A percentile compares a stretch with the other conserved stretches of the same genome.
These are phyloP conservation scores for Congeria kusceri DNA, from an alignment of 2,888 invertebrate species.

Conservation along the genomic window DNA sequence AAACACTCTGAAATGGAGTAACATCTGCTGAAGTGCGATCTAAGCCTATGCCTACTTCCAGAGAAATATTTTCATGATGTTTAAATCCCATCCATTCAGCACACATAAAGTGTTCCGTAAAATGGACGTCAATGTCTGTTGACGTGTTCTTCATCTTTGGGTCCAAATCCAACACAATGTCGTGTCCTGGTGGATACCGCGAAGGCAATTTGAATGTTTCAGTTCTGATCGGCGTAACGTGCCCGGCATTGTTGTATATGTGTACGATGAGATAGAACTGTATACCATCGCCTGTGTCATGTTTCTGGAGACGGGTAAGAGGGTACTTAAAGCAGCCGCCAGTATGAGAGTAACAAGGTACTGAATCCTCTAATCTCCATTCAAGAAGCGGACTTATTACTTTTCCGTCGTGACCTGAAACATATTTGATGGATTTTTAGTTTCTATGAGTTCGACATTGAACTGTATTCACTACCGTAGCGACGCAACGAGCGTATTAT, in stretches of 20 bases:
- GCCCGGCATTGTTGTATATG: slow-evolving; percentile 56
- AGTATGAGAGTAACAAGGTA: slow-evolving; percentile 1
- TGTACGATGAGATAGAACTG: slow-evolving; percentile 31
- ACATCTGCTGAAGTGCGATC: slow-evolving; percentile 18
- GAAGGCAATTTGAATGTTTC: slow-evolving; percentile 52
- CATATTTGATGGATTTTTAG: not conserved
- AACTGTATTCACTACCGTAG: not conserved
- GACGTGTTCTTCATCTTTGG: not conserved
- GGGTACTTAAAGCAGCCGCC: slow-evolving; percentile 52
- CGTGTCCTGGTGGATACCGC: slow-evolving; percentile 52
- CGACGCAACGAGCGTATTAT: too few relatives aligned
- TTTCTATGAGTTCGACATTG: not conserved
- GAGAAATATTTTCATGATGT: slow-evolving; percentile 29
- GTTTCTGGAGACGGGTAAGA: slow-evolving; percentile 23
- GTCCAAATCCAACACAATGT: slow-evolving; percentile 44
- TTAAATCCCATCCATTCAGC: slow-evolving; percentile 39
- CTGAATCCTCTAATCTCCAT: slow-evolving; percentile 37
- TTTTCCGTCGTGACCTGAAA: slow-evolving; percentile 19
- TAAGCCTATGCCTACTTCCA: slow-evolving; percentile 43
- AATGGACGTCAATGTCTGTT: slow-evolving; percentile 27
- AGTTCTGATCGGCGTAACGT: slow-evolving; percentile 20
- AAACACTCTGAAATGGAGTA: not conserved
- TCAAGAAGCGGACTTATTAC: slow-evolving; percentile 30
- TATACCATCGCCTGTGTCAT: slow-evolving; percentile 27
- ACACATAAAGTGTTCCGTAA: slow-evolving; percentile 32